Percentiles rank a stretch among this genome's conserved stretches.
Conservation (phyloP, 2,888 invertebrate species). For the Drosophila bunnanda region DNA sequence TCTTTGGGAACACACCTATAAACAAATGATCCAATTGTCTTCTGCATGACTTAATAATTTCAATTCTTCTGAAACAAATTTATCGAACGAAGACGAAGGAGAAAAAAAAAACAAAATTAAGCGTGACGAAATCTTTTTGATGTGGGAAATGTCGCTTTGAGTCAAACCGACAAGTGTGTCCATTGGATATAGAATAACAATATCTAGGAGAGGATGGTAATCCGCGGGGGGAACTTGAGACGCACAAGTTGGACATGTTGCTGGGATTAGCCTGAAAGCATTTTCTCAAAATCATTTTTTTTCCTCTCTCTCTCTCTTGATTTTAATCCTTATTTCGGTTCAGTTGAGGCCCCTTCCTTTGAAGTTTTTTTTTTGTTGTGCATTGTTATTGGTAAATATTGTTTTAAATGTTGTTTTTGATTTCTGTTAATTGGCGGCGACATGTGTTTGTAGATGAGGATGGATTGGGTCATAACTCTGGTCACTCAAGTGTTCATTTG, state of each 20-base stretch:
- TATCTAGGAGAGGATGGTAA: constrained; percentile 27
- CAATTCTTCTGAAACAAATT: constrained; percentile 57
- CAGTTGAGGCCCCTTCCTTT: constrained; percentile 32
- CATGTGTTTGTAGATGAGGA: constrained; percentile 74
- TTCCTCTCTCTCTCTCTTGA: too few species aligned
- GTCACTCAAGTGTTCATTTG: constrained; percentile 60
- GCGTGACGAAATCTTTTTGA: constrained; percentile 82
- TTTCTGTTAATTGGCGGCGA: constrained; percentile 80
- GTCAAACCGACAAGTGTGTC: constrained; percentile 79
- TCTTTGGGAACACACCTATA: constrained; percentile 66
- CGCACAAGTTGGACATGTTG: constrained; percentile 69
- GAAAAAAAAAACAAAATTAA: constrained; percentile 58
- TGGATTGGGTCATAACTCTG: constrained; percentile 49
- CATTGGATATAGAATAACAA: constrained; percentile 57
- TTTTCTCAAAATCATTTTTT: constrained; percentile 64
- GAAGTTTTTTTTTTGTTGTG: constrained; percentile 35
- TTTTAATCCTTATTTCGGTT: constrained; percentile 70
- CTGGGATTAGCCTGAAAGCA: constrained; percentile 80
- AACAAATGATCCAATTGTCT: constrained; percentile 80
- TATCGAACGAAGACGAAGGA: constrained; percentile 36
- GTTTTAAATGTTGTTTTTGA: constrained; percentile 69
- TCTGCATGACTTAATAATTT: constrained; percentile 80
- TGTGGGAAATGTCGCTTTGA: constrained; percentile 82
- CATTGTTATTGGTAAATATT: constrained; percentile 66
- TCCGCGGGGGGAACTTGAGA: constrained; percentile 60